Percentiles rank a stretch among this genome's conserved stretches.
Evolutionary conservation across 2,797 vertebrate genomes (phyloP).

Genomic region (Parauchenoglanis punctatus): DNA sequence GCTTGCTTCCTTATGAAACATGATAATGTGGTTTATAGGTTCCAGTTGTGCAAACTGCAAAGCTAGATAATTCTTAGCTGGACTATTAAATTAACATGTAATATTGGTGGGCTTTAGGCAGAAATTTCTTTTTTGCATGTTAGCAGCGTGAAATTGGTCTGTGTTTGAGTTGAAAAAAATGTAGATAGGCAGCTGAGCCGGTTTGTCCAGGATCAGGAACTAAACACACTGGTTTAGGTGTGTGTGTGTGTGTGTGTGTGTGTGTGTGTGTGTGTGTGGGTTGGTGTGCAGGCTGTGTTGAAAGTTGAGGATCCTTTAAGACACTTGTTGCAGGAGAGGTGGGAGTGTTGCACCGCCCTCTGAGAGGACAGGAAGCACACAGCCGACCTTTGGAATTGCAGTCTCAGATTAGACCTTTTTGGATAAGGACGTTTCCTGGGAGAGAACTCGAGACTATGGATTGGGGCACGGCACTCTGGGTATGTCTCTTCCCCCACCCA

Average conservation of each 20-base stretch:
- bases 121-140: neutral
- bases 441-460: constrained; percentile 10
- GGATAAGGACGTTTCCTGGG: neutral
- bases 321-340: neutral
- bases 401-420: neutral
- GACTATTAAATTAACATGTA: neutral
- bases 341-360: neutral
- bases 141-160: neutral
- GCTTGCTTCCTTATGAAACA: neutral
- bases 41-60: too few species aligned
- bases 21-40: neutral
- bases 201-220: constrained; percentile 19
- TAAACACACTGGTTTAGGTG: neutral
- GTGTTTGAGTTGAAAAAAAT: neutral
- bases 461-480: constrained; percentile 42
- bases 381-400: neutral
- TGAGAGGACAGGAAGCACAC: neutral
- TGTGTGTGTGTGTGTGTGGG: constrained; percentile 11
- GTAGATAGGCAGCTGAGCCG: neutral
- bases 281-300: neutral
- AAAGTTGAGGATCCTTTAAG: neutral
- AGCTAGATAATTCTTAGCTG: neutral
- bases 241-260: neutral
- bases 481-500: constrained; percentile 1
- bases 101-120: neutral